Percentiles rank a stretch among this genome's conserved stretches.
These are phyloP conservation scores for Platyscapa corneri DNA, from an alignment of 1,140 invertebrate species.

Conservation along the genomic window DNA sequence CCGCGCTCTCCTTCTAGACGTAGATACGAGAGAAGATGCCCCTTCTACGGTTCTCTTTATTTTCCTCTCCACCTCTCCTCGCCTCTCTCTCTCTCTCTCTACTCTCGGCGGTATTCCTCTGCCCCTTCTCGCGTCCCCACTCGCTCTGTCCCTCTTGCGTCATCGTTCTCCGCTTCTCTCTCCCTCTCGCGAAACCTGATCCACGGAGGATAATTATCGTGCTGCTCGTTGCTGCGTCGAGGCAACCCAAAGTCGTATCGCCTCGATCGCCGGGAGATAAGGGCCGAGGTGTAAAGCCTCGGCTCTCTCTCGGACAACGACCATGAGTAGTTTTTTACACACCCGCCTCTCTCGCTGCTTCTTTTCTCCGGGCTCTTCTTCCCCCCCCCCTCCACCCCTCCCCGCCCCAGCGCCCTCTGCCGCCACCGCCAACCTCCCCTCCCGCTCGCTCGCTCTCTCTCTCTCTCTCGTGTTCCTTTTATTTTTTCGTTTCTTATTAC, in stretches of 20 bases:
- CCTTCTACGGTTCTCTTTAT: background rate
- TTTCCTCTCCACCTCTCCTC: background rate
- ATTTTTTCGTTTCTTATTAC: conserved; percentile 34
- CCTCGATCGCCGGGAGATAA: conserved; percentile 46
- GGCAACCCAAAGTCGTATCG: conserved; percentile 48
- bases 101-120: background rate
- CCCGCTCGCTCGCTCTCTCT: background rate
- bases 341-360: background rate
- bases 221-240: conserved; percentile 40
- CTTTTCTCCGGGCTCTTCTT: background rate
- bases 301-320: conserved; percentile 11
- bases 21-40: conserved; percentile 12
- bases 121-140: background rate
- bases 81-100: background rate
- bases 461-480: conserved; percentile 31
- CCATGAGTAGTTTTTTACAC: conserved; percentile 43
- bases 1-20: conserved; percentile 2
- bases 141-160: conserved; percentile 9
- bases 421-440: too few relatives aligned
- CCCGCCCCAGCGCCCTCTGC: conserved; percentile 4
- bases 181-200: conserved; percentile 48
- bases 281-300: conserved; percentile 42
- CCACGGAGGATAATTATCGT: conserved; percentile 52
- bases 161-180: conserved; percentile 33
- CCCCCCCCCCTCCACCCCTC: background rate